phyloP scores from a whole-genome alignment of 2,888 invertebrate genomes.

The Dryobotodes eremita region DNA sequence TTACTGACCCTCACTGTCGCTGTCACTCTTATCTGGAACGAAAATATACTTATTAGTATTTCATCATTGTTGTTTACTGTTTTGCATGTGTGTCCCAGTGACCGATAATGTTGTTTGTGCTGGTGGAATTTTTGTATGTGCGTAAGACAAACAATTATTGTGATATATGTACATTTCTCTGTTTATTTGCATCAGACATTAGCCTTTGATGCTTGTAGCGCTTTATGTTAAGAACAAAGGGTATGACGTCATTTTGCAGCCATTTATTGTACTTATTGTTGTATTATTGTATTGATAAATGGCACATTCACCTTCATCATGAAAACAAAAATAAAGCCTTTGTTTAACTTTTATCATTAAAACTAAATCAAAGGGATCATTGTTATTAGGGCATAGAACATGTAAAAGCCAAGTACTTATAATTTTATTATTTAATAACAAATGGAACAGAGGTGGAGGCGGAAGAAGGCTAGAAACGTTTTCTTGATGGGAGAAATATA shows the following conservation, averaged over 20 bases:
- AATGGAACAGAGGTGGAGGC: not conserved
- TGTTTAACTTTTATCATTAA: not conserved
- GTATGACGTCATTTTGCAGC: conserved; percentile 23
- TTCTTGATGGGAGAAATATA: not conserved
- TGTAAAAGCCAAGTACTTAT: not conserved
- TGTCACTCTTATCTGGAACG: conserved; percentile 97
- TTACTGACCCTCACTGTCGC: conserved; percentile 98
- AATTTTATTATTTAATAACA: not conserved
- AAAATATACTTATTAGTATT: conserved; percentile 63
- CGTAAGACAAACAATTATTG: conserved; percentile 10
- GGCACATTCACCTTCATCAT: conserved; percentile 7
- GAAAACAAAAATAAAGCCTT: not conserved
- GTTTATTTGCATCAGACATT: conserved; percentile 45
- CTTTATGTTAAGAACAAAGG: conserved; percentile 25
- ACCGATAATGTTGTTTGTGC: conserved; percentile 63
- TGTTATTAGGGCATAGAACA: not conserved
- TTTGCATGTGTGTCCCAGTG: conserved; percentile 24
- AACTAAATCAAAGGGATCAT: not conserved
- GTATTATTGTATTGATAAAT: not conserved
- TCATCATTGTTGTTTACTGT: conserved; percentile 63
- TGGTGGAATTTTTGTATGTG: conserved; percentile 44
- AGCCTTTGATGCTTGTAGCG: conserved; percentile 12
- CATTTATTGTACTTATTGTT: conserved; percentile 8
- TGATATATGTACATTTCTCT: conserved; percentile 12
- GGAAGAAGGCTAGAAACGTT: not conserved